Evolutionary conservation across 37 sponge, comb jelly and placozoan species (phyloP).

Genomic region (Spongia lamella): DNA sequence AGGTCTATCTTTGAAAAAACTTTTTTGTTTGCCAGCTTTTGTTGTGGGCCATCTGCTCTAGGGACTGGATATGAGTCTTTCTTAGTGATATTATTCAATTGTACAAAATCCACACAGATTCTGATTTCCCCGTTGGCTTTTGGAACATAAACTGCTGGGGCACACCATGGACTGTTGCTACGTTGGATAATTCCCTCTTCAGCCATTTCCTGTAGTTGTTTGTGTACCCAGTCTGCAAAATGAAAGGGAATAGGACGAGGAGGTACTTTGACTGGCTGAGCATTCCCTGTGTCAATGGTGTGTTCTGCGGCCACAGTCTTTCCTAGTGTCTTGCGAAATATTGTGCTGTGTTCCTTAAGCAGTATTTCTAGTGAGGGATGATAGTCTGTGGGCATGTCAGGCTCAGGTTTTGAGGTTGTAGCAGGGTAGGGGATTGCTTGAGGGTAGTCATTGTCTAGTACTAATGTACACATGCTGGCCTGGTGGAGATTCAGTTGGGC

Average conservation of each 20-base stretch:
- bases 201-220: constrained; percentile 1
- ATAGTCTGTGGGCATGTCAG: constrained; percentile 6
- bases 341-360: neutral
- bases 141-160: too few relatives aligned
- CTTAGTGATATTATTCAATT: constrained; percentile 1
- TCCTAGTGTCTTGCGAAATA: neutral
- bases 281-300: constrained; percentile 2
- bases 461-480: neutral
- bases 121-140: constrained; percentile 17
- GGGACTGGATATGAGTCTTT: constrained; percentile 16
- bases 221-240: neutral
- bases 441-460: neutral
- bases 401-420: neutral
- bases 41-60: too few relatives aligned
- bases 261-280: constrained; percentile 1
- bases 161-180: constrained; percentile 7
- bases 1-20: constrained; percentile 11
- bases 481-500: too few relatives aligned
- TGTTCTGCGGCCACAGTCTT: neutral
- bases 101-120: constrained; percentile 12
- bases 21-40: neutral
- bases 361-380: neutral
- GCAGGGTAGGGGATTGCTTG: neutral
- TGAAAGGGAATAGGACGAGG: constrained; percentile 16
- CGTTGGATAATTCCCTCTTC: neutral